Evolutionary conservation across 2,888 invertebrate genomes (phyloP).

Genomic region (Nemapogon koenigi): DNA sequence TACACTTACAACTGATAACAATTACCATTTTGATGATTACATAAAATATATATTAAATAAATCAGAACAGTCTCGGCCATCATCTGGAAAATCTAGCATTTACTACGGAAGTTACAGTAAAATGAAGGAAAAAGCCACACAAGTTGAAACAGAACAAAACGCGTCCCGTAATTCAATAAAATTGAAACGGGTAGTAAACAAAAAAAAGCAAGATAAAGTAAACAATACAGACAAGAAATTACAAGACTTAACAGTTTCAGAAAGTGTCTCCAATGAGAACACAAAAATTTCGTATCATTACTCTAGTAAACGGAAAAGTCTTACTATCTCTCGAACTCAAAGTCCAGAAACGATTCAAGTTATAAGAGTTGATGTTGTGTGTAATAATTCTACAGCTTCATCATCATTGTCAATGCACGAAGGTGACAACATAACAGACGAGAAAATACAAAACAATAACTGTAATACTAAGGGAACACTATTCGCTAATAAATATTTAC

Average conservation of each 20-base stretch:
- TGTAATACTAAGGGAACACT: conserved; percentile 12
- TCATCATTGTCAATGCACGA: conserved; percentile 30
- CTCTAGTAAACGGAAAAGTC: conserved; percentile 43
- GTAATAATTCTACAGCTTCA: conserved; percentile 22
- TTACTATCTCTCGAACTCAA: conserved; percentile 48
- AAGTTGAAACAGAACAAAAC: conserved; percentile 25
- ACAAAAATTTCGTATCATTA: conserved; percentile 39
- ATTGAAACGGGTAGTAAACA: conserved; percentile 19
- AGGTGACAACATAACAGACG: conserved; percentile 17
- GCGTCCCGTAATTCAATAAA: conserved; percentile 26
- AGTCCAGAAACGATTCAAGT: conserved; percentile 57
- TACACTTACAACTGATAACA: conserved; percentile 26
- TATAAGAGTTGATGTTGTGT: conserved; percentile 55
- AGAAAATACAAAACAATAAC: conserved; percentile 20
- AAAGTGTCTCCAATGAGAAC: conserved; percentile 19
- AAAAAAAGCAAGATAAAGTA: conserved; percentile 3
- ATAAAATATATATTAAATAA: conserved; percentile 37
- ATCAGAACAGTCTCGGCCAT: conserved; percentile 35
- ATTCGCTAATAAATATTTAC: conserved; percentile 39
- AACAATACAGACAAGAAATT: conserved; percentile 17
- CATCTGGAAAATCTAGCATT: conserved; percentile 39
- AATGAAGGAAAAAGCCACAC: conserved; percentile 29
- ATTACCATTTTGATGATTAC: conserved; percentile 45
- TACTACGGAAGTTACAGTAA: conserved; percentile 26
- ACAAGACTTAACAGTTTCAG: conserved; percentile 16